phyloP scores from a whole-genome alignment of 2,113 vertebrate species.

The Nerophis lumbriciformis region DNA sequence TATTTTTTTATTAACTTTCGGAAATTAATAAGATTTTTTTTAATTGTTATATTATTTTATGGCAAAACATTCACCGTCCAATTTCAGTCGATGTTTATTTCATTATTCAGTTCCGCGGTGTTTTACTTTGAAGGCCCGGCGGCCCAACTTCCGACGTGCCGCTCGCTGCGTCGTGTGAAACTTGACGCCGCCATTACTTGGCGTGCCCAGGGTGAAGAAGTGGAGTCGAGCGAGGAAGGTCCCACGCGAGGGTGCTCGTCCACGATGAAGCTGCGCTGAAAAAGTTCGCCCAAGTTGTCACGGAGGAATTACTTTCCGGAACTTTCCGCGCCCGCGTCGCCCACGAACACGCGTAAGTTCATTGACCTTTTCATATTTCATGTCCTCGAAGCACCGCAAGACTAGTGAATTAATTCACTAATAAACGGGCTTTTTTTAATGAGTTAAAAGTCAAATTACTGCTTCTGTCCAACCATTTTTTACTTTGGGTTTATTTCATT shows the following conservation, averaged over 20 bases:
- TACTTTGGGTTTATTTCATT: too few relatives aligned
- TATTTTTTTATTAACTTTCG: too few relatives aligned
- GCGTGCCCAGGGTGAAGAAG: background rate
- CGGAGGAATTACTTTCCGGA: background rate
- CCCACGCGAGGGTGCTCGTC: constrained; percentile 11
- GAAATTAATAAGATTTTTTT: too few relatives aligned
- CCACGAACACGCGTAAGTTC: constrained; percentile 42
- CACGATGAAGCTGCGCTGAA: constrained; percentile 38
- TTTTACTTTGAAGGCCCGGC: constrained; percentile 36
- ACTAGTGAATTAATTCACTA: too few relatives aligned
- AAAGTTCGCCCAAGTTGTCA: background rate
- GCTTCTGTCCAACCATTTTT: too few relatives aligned
- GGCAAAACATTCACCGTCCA: too few relatives aligned
- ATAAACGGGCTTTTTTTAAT: too few relatives aligned
- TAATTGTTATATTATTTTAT: too few relatives aligned
- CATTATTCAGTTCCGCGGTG: too few relatives aligned
- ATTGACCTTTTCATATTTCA: constrained; percentile 16
- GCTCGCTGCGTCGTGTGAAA: background rate
- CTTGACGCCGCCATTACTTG: constrained; percentile 16
- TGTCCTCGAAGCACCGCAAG: background rate
- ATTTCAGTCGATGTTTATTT: too few relatives aligned
- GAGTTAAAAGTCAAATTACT: too few relatives aligned
- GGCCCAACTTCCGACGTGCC: fast-evolving
- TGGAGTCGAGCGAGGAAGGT: constrained; percentile 7
- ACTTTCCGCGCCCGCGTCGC: background rate